Base-by-base conservation (phyloP, 2,888 invertebrate species). In the Schrankia costaestrigalis region DNA sequence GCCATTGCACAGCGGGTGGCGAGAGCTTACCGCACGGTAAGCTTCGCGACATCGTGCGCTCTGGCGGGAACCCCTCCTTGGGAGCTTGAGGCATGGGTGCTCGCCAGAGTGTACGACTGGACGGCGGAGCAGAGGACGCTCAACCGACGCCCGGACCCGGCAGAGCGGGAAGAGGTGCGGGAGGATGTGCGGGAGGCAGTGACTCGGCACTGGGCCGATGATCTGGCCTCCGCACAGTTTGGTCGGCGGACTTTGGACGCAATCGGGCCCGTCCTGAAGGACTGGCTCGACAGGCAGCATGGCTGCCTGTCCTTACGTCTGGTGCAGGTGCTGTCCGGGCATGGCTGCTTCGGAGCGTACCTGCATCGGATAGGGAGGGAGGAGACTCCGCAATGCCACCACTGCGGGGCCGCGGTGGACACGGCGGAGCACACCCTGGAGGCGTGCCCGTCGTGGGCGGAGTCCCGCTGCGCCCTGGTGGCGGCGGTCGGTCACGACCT, bases 131-230 rank as follows among this genome's bases (percentile, higher is more conserved):
- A n/a, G n/a, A n/a, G n/a, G n/a, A n/a, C n/a, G n/a, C n/a, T n/a
- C n/a, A n/a, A n/a, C n/a, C n/a, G n/a, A n/a, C n/a, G n/a, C n/a
- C n/a, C n/a, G n/a, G n/a, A n/a, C n/a, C n/a, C n/a, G n/a, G n/a
- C n/a, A n/a, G n/a, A n/a, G n/a, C n/a, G n/a, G n/a, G n/a, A n/a
- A n/a, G n/a, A n/a, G n/a, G n/a, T 81, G 73, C 58, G 76, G 78
- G 78, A 66, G 79, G 27, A 54, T 71, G 10, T 35, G 82, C 31
- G 55, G 72, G 2, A 62, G 34, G 38, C 34, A 8, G n/a, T n/a
- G n/a, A n/a, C n/a, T n/a, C n/a, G n/a, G n/a, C n/a, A n/a, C n/a
- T n/a, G n/a, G 8, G 3, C 3, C 8, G 19, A 9, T 7, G 8
- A 7, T 7, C n/a, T 7, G 8, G 9, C 8, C n/a, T 7, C 8